These are phyloP conservation scores for Danio choprae DNA, from an alignment of 2,797 vertebrate genomes.

Conservation along the genomic window DNA sequence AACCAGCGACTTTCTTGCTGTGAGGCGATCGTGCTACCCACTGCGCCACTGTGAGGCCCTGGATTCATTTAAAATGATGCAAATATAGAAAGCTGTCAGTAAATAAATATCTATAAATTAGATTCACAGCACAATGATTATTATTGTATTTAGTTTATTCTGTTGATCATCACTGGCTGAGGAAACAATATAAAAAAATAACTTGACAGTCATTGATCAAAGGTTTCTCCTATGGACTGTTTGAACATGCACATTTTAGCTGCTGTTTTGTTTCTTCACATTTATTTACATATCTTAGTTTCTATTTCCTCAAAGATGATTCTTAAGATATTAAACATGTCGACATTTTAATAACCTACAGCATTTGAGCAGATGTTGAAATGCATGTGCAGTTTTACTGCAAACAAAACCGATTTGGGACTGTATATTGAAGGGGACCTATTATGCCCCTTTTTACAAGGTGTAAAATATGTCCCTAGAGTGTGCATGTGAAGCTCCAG, in stretches of 20 bases:
- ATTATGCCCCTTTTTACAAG: too few relatives aligned
- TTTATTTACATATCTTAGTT: constrained; percentile 25
- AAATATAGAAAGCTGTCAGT: background rate
- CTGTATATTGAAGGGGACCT: background rate
- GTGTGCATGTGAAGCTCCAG: too few relatives aligned
- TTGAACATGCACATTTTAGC: constrained; percentile 70
- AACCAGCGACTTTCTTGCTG: too few relatives aligned
- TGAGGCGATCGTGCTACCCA: too few relatives aligned
- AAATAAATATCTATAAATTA: background rate
- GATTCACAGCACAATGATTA: constrained; percentile 12
- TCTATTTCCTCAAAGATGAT: background rate
- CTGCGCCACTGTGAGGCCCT: too few relatives aligned
- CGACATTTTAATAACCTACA: constrained; percentile 49
- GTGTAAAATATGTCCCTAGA: too few relatives aligned
- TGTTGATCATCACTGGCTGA: constrained; percentile 66
- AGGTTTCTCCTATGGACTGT: constrained; percentile 67
- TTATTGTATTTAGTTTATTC: constrained; percentile 76
- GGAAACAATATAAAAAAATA: constrained; percentile 58
- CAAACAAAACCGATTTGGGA: constrained; percentile 54
- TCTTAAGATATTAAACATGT: background rate
- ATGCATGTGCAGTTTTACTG: constrained; percentile 66
- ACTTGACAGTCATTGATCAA: constrained; percentile 70
- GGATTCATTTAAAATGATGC: background rate
- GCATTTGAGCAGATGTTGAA: constrained; percentile 17
- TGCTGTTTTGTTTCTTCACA: constrained; percentile 30